Evolutionary conservation across 2,797 vertebrate species (phyloP).

Genomic region (Hozukius guyotensis): DNA sequence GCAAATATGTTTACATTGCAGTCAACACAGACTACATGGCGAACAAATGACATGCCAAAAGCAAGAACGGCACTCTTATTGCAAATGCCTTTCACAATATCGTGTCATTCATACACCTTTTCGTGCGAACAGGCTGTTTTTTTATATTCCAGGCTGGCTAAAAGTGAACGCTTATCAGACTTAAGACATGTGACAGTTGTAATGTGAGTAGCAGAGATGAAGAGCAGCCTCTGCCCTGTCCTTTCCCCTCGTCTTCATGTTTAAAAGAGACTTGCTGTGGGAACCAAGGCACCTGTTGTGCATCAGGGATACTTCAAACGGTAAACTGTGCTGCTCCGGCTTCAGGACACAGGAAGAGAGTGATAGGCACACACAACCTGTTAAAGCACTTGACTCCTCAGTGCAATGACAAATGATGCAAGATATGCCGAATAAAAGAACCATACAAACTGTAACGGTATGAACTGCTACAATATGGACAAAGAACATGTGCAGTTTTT

Average conservation of each 20-base stretch:
- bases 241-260: constrained; percentile 27
- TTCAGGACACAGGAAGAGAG: constrained; percentile 32
- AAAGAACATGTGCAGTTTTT: constrained; percentile 4
- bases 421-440: constrained; percentile 34
- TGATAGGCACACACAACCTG: constrained; percentile 40
- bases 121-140: neutral
- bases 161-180: neutral
- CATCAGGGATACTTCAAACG: constrained; percentile 60
- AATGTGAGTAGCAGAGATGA: constrained; percentile 45
- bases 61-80: too few relatives aligned
- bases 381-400: constrained; percentile 51
- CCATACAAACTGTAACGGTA: neutral
- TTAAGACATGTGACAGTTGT: neutral
- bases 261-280: constrained; percentile 56
- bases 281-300: constrained; percentile 55
- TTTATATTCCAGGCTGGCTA: neutral
- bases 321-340: constrained; percentile 24
- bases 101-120: neutral
- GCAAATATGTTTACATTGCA: too few relatives aligned
- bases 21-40: too few relatives aligned
- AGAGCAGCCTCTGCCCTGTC: constrained; percentile 9
- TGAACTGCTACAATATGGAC: neutral
- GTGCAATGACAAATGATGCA: constrained; percentile 38
- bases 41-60: too few relatives aligned
- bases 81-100: too few relatives aligned